Percentiles rank a stretch among this genome's conserved stretches.
phyloP scores from a whole-genome alignment of 2,113 vertebrate genomes.

The Pterocles orientalis region DNA sequence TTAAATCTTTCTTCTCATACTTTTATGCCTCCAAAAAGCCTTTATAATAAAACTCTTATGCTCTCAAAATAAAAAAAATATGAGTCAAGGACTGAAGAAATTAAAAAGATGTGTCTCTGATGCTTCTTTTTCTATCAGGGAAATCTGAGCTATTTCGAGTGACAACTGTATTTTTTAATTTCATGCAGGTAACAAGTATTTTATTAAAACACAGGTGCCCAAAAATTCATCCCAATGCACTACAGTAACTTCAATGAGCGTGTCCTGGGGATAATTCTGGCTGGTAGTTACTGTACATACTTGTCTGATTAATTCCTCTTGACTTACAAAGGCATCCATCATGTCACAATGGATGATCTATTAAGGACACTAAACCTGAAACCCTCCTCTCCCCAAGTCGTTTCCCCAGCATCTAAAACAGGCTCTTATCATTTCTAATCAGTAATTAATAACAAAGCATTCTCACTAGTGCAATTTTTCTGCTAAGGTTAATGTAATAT shows the following conservation, averaged over 20 bases:
- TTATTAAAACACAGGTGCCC: constrained; percentile 29
- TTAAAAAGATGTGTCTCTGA: not conserved
- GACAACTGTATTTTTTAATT: not conserved
- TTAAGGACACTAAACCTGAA: constrained; percentile 1
- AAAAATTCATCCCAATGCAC: constrained; percentile 15
- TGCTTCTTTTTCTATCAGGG: not conserved
- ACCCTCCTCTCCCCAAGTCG: not conserved
- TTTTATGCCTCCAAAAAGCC: not conserved
- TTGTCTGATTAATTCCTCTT: constrained; percentile 49
- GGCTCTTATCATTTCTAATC: constrained; percentile 49
- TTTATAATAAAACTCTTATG: not conserved
- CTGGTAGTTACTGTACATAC: constrained; percentile 34
- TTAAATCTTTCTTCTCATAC: not conserved
- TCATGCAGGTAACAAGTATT: not conserved
- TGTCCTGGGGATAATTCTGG: constrained; percentile 20
- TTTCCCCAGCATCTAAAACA: constrained; percentile 25
- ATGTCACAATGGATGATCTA: constrained; percentile 9
- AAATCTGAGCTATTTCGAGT: not conserved
- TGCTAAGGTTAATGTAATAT: constrained; percentile 61
- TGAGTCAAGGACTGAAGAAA: not conserved
- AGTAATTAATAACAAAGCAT: constrained; percentile 74
- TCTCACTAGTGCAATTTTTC: not conserved
- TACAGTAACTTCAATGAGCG: constrained; percentile 46
- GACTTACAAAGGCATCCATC: constrained; percentile 42
- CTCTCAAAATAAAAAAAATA: not conserved